Base-by-base conservation (phyloP, 2,797 vertebrate genomes). In the Oryzias sinensis region DNA sequence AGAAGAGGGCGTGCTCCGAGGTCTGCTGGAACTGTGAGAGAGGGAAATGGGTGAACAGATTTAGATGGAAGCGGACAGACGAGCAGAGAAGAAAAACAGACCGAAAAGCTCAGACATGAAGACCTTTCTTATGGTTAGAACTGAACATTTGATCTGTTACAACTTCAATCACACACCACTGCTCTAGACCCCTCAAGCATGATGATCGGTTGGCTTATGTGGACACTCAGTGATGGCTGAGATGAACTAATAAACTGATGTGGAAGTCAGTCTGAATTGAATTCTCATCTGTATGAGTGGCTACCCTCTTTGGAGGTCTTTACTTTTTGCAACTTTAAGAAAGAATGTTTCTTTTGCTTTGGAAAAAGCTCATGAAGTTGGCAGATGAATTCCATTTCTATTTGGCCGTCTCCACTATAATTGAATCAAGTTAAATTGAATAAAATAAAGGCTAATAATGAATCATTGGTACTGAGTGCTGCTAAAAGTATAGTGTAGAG, bases 1-100 rank as follows among this genome's bases (percentile, higher is more conserved):
- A 98, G 81, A 99, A 99, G 66, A 98, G 95, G 58, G 96, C 97
- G 2, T 99, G 97, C 48, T 99, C 96, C 0, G 97, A 99, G 4
- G 96, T 98, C 85, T 95, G 95, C 91, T 97, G 96, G 82, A 99
- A 99, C 97, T 99, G 83, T 29, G 47, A 51, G n/a, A 25, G 42
- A 29, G 2, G 5, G 2, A 52, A 40, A 62, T n/a, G 46, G 7
- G 16, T 24, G 41, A 22, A 49, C 16, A 18, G 51, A 45, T 44
- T 42, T 17, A n/a, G 43, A 57, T 6, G 33, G 20, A 69, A 20
- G 50, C 33, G 33, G 5, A 44, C 8, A 5, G 24, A 20, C 44
- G 24, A 7, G 25, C 7, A 41, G 45, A 1, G 18, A 41, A 5
- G 29, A 43, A 45, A 25, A 18, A 49, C 4, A 41, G 18, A 49